Evolutionary conservation across 2,797 vertebrate genomes (phyloP).

Genomic region (Paedocypris micromegethes): DNA sequence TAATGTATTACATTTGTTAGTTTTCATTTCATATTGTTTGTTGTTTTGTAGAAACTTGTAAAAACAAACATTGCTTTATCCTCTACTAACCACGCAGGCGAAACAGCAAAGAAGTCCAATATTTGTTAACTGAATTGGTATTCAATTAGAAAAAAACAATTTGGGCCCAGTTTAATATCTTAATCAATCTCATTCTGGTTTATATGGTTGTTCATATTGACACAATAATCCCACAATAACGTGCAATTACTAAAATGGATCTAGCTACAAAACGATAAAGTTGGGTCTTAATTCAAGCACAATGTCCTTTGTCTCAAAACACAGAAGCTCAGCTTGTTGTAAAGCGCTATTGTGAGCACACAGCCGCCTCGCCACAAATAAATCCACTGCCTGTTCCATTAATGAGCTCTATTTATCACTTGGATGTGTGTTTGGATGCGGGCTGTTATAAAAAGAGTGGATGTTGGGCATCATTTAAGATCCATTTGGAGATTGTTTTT

Average conservation of each 20-base stretch:
- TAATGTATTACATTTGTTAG: no score
- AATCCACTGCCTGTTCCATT: constrained; percentile 46
- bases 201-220: constrained; percentile 16
- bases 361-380: constrained; percentile 54
- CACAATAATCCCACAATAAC: constrained; percentile 49
- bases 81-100: constrained; percentile 14
- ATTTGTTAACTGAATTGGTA: constrained; percentile 15
- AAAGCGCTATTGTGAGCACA: constrained; percentile 52
- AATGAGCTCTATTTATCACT: constrained; percentile 50
- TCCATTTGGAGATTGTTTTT: constrained; percentile 38
- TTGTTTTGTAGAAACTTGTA: neutral
- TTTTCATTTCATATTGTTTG: neutral
- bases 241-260: constrained; percentile 59
- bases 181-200: constrained; percentile 16
- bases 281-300: constrained; percentile 63
- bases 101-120: neutral
- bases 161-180: neutral
- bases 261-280: constrained; percentile 50
- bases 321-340: constrained; percentile 60
- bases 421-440: constrained; percentile 31
- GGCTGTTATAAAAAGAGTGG: constrained; percentile 28
- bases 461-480: constrained; percentile 40
- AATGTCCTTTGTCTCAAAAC: constrained; percentile 67
- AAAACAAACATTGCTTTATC: constrained; percentile 1
- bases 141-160: neutral